A percentile compares a stretch with the other conserved stretches of the same genome.
Conservation (phyloP, 2,888 invertebrate genomes). For the Silvanus unidentatus region DNA sequence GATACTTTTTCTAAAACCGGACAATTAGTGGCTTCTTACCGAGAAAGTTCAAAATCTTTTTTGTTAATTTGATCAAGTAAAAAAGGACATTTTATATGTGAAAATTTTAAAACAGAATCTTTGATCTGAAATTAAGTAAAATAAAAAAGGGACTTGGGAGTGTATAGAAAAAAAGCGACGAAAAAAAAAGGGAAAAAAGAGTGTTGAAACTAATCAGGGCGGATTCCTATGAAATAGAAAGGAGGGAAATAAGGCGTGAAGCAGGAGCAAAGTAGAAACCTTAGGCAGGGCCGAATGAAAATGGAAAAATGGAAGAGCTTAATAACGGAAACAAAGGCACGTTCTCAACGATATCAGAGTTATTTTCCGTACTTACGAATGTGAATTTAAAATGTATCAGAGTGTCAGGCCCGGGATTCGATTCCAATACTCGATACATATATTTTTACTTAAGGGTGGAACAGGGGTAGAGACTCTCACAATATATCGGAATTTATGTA, state of each 20-base stretch:
- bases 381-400: conserved; percentile 46
- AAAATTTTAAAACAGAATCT: too few relatives aligned
- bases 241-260: conserved; percentile 14
- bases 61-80: too few relatives aligned
- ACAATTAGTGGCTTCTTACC: too few relatives aligned
- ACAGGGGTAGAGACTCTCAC: conserved; percentile 35
- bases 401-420: conserved; percentile 44
- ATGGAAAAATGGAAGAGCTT: conserved; percentile 28
- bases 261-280: conserved; percentile 10
- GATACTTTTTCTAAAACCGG: too few relatives aligned
- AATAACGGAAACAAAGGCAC: conserved; percentile 30
- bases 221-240: conserved; percentile 16
- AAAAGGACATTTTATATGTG: too few relatives aligned
- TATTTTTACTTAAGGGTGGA: conserved; percentile 48
- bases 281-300: conserved; percentile 14
- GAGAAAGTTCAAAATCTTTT: too few relatives aligned
- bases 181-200: neutral
- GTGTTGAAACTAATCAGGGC: conserved; percentile 14
- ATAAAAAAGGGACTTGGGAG: too few relatives aligned
- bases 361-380: conserved; percentile 41
- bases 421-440: conserved; percentile 47
- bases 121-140: too few relatives aligned
- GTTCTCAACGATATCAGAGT: conserved; percentile 28
- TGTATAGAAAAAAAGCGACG: too few relatives aligned
- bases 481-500: conserved; percentile 47